These are phyloP conservation scores for Drosophila virilis DNA, from an alignment of 1,140 invertebrate genomes.

Conservation along the genomic window DNA sequence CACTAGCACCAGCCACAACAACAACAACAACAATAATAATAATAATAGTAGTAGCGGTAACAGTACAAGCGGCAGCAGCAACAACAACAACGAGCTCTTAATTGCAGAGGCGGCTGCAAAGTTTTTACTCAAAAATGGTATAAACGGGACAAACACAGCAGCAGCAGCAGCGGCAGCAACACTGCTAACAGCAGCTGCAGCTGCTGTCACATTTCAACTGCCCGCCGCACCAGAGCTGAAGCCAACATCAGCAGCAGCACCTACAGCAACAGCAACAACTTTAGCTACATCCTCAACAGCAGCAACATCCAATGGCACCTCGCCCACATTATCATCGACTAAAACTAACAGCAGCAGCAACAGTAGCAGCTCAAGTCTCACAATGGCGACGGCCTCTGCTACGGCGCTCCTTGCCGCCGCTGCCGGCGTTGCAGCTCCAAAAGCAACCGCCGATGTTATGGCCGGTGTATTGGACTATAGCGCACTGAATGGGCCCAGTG, in stretches of 20 bases:
- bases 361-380: conserved; percentile 40
- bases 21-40: conserved; percentile 4
- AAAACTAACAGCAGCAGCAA: conserved; percentile 50
- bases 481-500: conserved; percentile 55
- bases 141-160: conserved; percentile 69
- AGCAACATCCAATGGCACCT: conserved; percentile 64
- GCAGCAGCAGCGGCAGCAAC: conserved; percentile 41
- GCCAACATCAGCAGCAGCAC: conserved; percentile 20
- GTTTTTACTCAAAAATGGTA: conserved; percentile 78
- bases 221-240: conserved; percentile 56
- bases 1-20: conserved; percentile 9
- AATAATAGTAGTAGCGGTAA: conserved; percentile 21
- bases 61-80: conserved; percentile 45
- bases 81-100: conserved; percentile 61
- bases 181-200: conserved; percentile 48
- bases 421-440: conserved; percentile 41
- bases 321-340: conserved; percentile 57
- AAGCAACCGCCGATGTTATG: conserved; percentile 55
- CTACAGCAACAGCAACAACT: conserved; percentile 28
- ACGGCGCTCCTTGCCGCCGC: conserved; percentile 52
- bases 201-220: conserved; percentile 58
- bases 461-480: conserved; percentile 74
- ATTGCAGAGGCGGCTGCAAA: conserved; percentile 81
- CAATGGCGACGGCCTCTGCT: conserved; percentile 70
- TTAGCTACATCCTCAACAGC: conserved; percentile 29